Base-by-base conservation (phyloP, 2,888 invertebrate genomes). In the Harpalus rubripes region DNA sequence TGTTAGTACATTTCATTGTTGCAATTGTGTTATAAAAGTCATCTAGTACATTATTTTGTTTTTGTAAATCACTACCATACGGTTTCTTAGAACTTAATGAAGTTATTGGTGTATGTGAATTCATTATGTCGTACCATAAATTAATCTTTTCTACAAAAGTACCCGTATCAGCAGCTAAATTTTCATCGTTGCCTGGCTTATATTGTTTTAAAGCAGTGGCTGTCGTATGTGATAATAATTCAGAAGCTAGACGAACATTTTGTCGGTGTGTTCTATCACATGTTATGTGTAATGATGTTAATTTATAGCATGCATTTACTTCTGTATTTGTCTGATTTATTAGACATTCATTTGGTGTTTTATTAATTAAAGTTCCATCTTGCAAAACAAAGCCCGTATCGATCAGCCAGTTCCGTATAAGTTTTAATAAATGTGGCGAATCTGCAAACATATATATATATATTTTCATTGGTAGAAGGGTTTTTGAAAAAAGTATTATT, bases 391-490 rank as follows among this genome's bases (percentile, higher is more conserved):
- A 87, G 0, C 87, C 87, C 7, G 83, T 85, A 65, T 88, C 87
- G 7, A 88, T 12, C 26, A 88, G 79, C 87, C 87, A 87, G 68
- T 88, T 87, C 65, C 87, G 85, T 0, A 87, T 68, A 7, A 87
- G 44, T 44, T 44, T n/a, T n/a, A n/a, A n/a, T n/a, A n/a, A n/a
- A n/a, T n/a, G n/a, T n/a, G n/a, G n/a, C n/a, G n/a, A n/a, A n/a
- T n/a, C n/a, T n/a, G n/a, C n/a, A n/a, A n/a, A n/a, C n/a, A n/a
- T n/a, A n/a, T n/a, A n/a, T n/a, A n/a, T n/a, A n/a, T n/a, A n/a
- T n/a, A n/a, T n/a, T n/a, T n/a, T n/a, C n/a, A n/a, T n/a, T n/a
- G n/a, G n/a, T n/a, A n/a, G n/a, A n/a, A n/a, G n/a, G n/a, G n/a
- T n/a, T n/a, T n/a, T n/a, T n/a, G n/a, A n/a, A n/a, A n/a, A n/a